Conservation (phyloP, 2,113 vertebrate genomes). For the Thalassarche chlororhynchos region DNA sequence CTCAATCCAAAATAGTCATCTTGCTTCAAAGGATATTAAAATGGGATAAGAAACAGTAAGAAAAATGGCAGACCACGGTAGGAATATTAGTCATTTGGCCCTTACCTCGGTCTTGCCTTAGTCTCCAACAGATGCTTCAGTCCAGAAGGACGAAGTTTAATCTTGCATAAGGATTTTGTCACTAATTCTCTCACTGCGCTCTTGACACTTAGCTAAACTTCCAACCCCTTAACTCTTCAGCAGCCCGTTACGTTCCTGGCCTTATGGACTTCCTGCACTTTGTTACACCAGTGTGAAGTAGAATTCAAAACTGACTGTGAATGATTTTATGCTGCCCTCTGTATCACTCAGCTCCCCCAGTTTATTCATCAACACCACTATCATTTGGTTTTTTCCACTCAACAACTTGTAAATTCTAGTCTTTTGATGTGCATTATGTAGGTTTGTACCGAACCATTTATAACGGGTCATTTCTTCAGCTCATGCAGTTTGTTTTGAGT, state of each 20-base stretch:
- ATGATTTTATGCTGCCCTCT: background rate
- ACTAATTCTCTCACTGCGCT: background rate
- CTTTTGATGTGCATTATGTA: background rate
- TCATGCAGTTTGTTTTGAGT: background rate
- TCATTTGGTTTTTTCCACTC: background rate
- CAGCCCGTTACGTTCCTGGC: fast-evolving
- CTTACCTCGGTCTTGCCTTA: background rate
- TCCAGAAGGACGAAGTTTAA: background rate
- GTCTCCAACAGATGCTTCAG: background rate
- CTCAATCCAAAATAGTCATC: background rate
- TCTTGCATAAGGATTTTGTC: background rate
- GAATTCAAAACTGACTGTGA: background rate
- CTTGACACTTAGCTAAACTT: background rate
- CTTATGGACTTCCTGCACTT: background rate
- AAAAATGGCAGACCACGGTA: background rate
- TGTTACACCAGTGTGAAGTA: background rate
- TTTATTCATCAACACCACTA: background rate
- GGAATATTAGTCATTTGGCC: background rate
- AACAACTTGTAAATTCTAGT: background rate
- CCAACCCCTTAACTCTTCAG: background rate
- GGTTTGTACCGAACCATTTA: background rate
- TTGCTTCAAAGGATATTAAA: background rate
- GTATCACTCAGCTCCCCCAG: background rate
- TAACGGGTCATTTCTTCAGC: background rate
- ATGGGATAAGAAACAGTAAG: background rate